Base-by-base conservation (phyloP, 2,888 invertebrate species). In the Mystacides longicornis region DNA sequence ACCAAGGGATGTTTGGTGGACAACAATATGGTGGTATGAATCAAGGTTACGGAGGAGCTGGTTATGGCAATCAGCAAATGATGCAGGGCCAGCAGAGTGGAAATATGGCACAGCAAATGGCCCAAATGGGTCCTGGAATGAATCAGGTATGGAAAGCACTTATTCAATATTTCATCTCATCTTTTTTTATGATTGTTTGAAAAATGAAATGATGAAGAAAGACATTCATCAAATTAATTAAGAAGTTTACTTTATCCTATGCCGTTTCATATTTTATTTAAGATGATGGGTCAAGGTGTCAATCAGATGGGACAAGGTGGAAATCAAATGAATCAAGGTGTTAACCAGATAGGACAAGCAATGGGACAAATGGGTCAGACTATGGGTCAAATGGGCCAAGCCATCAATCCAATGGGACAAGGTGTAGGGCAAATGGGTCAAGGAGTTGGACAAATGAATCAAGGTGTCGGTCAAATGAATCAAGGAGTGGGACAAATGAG, bases 1-100 rank as follows among this genome's bases (percentile, higher is more conserved):
- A 72, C 0, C 75, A 78, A 64, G 68, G 65, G 62, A 79, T 83
- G 80, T 82, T 82, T 64, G 77, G 79, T 16, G 71, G 71, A 1
- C 85, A 82, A 81, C 84, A 82, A 65, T 80, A 79, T 67, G 68
- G 69, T 66, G 56, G 58, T 53, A 58, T 61, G 58, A 52, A 52
- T 21, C 60, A 60, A 53, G 52, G 49, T 9, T 59, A 60, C 22
- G 71, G 74, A 0, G 74, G 75, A 47, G 72, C 53, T 2, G 61
- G 55, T 2, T 59, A 72, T 0, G 76, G 75, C 58, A 66, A 72
- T 0, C 77, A 77, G 63, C 77, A 75, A 62, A 77, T 77, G 75
- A 77, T 77, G 74, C 76, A 74, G 59, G 70, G 73, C 1, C 53
- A 48, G 2, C 57, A 55, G 31, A 49, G 55, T 2, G 49, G 43